These are phyloP conservation scores for Calameuta idolon DNA, from an alignment of 2,888 invertebrate species.

Conservation along the genomic window DNA sequence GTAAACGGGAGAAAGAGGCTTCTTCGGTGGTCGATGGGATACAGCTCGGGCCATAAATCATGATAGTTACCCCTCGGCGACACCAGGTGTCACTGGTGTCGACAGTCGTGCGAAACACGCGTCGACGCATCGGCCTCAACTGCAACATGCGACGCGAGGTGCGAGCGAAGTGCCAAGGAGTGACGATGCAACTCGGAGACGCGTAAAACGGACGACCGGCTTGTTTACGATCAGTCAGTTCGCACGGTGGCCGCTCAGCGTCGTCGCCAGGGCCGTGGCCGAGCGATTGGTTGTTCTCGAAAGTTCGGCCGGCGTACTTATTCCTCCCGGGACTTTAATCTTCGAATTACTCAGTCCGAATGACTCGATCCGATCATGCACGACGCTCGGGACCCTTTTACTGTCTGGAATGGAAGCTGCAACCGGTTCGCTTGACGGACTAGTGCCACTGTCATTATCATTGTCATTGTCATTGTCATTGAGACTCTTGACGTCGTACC, in stretches of 20 bases:
- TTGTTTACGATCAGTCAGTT: neutral
- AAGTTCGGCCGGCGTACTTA: neutral
- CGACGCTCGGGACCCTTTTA: neutral
- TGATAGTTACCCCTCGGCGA: neutral
- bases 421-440: neutral
- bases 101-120: neutral
- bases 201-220: neutral
- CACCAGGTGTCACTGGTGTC: constrained; percentile 8
- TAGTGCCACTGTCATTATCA: neutral
- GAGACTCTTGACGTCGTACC: neutral
- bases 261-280: constrained; percentile 40
- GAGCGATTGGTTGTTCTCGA: neutral
- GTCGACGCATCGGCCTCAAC: neutral
- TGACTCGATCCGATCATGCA: neutral
- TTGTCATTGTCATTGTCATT: neutral
- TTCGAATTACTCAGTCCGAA: neutral
- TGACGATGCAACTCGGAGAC: neutral
- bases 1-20: neutral
- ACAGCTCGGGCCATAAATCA: neutral
- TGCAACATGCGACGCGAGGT: neutral
- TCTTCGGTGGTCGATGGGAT: neutral
- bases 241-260: constrained; percentile 27
- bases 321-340: neutral
- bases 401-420: neutral
- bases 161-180: neutral